phyloP scores from a whole-genome alignment of 2,888 invertebrate genomes.

The Petrophora chlorosata region DNA sequence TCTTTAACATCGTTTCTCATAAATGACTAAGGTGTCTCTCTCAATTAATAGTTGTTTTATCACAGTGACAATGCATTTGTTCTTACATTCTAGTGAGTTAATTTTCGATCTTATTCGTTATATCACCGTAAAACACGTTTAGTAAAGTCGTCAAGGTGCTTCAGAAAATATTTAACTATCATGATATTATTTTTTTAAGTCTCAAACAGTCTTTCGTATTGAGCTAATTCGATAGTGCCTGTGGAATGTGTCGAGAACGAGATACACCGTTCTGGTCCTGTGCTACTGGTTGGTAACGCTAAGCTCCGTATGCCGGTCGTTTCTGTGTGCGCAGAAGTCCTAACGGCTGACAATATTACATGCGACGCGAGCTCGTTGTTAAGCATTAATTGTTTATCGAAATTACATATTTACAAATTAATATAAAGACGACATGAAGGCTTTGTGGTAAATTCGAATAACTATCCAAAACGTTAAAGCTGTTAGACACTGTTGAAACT shows the following conservation, averaged over 20 bases:
- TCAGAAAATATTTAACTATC: constrained; percentile 76
- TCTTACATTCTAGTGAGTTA: constrained; percentile 82
- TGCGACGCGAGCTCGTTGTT: constrained; percentile 73
- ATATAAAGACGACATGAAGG: constrained; percentile 70
- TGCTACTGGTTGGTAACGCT: constrained; percentile 24
- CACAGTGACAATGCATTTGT: constrained; percentile 83
- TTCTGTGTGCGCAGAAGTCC: constrained; percentile 77
- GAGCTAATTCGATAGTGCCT: constrained; percentile 77
- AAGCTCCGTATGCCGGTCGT: constrained; percentile 35
- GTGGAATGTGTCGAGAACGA: constrained; percentile 72
- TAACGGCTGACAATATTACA: constrained; percentile 58
- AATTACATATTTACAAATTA: constrained; percentile 79
- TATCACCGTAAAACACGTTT: constrained; percentile 78
- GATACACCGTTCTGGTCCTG: constrained; percentile 48
- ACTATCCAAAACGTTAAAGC: constrained; percentile 54
- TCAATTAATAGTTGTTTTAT: constrained; percentile 75
- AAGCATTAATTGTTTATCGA: constrained; percentile 72
- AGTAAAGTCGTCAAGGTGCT: constrained; percentile 76
- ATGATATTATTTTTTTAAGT: constrained; percentile 71
- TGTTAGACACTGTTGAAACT: constrained; percentile 57
- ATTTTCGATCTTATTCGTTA: constrained; percentile 77
- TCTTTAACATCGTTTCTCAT: constrained; percentile 50
- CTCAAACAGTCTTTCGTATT: constrained; percentile 79
- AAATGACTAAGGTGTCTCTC: constrained; percentile 68
- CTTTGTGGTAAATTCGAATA: constrained; percentile 66